These are phyloP conservation scores for Odontocerum albicorne DNA, from an alignment of 2,888 invertebrate species.

Conservation along the genomic window DNA sequence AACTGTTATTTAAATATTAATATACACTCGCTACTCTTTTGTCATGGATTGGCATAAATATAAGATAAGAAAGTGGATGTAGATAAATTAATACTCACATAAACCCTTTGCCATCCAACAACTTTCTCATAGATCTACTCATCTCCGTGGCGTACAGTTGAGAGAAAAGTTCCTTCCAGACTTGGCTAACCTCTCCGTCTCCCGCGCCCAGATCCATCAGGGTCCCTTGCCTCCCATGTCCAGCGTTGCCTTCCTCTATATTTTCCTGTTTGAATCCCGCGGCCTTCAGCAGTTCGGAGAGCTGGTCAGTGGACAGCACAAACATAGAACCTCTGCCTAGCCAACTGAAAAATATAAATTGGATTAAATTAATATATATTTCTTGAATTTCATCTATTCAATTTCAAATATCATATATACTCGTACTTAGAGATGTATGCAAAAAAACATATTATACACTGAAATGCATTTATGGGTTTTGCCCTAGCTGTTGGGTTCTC, in stretches of 20 bases:
- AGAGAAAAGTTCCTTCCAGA: conserved; percentile 73
- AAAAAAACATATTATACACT: no score
- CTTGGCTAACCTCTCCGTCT: conserved; percentile 89
- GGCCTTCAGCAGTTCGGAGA: conserved; percentile 62
- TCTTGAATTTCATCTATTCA: no score
- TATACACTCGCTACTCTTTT: no score
- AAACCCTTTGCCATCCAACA: conserved; percentile 75
- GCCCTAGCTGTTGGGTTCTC: no score
- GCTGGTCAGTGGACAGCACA: conserved; percentile 84
- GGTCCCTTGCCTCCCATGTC: conserved; percentile 49
- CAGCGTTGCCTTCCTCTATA: conserved; percentile 38
- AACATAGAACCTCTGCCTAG: conserved; percentile 96
- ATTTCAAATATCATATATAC: no score
- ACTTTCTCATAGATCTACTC: conserved; percentile 83
- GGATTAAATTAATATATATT: no score
- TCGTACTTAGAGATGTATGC: no score
- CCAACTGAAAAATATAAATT: conserved; percentile 61
- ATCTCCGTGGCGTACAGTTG: conserved; percentile 88
- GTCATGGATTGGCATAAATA: neutral
- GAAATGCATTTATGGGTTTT: no score
- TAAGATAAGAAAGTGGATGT: neutral
- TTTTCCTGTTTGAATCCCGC: conserved; percentile 41
- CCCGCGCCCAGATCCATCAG: conserved; percentile 92
- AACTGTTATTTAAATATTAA: no score
- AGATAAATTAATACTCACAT: conserved; percentile 59